Evolutionary conservation across 1,140 invertebrate genomes (phyloP).

Genomic region (Magallana angulata): DNA sequence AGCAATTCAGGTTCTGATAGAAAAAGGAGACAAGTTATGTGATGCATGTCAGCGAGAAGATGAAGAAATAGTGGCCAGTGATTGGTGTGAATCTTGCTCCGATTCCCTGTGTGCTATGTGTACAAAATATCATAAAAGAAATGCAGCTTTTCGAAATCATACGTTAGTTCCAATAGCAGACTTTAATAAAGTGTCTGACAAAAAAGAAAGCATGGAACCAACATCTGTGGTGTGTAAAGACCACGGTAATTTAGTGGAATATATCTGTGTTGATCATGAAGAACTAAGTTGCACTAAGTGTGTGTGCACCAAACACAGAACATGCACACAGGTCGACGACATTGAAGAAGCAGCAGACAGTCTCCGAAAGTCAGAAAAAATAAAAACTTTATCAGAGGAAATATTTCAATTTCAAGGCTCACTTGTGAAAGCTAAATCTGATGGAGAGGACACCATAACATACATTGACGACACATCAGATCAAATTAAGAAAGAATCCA

Average conservation of each 20-base stretch:
- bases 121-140: background rate
- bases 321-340: background rate
- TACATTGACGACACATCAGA: background rate
- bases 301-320: background rate
- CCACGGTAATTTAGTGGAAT: background rate
- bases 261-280: conserved; percentile 4
- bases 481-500: background rate
- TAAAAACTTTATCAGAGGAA: background rate
- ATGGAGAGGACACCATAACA: background rate
- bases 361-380: background rate
- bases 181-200: background rate
- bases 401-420: background rate
- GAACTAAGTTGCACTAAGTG: background rate
- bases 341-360: background rate
- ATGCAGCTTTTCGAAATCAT: background rate
- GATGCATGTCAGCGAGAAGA: background rate
- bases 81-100: background rate
- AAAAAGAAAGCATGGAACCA: background rate
- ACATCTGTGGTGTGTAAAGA: background rate
- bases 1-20: background rate
- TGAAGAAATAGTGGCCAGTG: background rate
- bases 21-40: background rate
- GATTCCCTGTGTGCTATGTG: background rate
- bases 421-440: background rate
- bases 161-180: background rate